Conservation (phyloP, 64 coral and sea anemone genomes). For the Stylophora pistillata region DNA sequence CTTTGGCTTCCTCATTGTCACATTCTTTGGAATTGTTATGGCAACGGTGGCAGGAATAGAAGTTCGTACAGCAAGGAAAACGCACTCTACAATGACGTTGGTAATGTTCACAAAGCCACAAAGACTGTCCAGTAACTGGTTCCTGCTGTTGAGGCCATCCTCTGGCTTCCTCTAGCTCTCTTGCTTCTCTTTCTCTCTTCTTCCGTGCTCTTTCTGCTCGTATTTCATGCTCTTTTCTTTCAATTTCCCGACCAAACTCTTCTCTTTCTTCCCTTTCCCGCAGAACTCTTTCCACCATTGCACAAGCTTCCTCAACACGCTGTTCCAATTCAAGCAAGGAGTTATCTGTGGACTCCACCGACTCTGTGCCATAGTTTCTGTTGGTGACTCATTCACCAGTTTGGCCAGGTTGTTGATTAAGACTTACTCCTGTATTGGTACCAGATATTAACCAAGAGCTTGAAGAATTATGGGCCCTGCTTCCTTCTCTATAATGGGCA, state of each 20-base stretch:
- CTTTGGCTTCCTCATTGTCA: conserved; percentile 11
- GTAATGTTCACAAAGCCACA: too few species aligned
- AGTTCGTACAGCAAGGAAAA: too few species aligned
- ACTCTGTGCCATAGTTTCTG: neutral
- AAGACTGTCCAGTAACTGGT: neutral
- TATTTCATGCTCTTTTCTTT: conserved; percentile 8
- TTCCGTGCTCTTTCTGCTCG: neutral
- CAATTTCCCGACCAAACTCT: neutral
- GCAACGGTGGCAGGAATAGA: conserved; percentile 76
- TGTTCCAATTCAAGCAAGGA: neutral
- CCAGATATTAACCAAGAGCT: too few species aligned
- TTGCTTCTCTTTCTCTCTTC: conserved; percentile 9
- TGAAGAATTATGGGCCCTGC: too few species aligned
- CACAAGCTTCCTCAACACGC: neutral
- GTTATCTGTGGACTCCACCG: neutral
- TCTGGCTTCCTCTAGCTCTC: neutral
- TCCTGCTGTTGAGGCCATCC: neutral
- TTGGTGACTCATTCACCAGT: neutral
- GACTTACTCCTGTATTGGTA: too few species aligned
- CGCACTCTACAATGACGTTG: too few species aligned
- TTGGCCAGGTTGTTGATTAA: neutral
- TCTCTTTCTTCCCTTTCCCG: conserved; percentile 2
- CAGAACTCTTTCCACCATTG: neutral
- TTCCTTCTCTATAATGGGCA: too few species aligned
- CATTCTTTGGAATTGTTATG: conserved; percentile 56